Conservation (phyloP, 2,888 invertebrate species). For the Petrophora chlorosata region DNA sequence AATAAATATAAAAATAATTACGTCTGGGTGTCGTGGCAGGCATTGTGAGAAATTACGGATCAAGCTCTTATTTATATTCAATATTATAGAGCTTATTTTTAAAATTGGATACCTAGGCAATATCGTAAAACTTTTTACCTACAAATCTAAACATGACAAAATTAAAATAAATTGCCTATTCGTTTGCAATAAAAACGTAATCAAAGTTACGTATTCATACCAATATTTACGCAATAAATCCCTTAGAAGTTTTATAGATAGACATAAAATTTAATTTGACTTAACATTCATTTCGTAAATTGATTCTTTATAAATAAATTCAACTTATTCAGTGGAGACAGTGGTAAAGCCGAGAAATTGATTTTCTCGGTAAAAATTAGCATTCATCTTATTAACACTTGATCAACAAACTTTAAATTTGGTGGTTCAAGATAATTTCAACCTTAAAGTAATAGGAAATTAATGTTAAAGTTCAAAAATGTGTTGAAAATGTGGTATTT, state of each 20-base stretch:
- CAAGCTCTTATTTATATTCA: no score
- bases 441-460: constrained; percentile 1
- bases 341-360: constrained; percentile 4
- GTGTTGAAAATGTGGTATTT: constrained; percentile 2
- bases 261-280: constrained; percentile 7
- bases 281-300: constrained; percentile 13
- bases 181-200: not conserved
- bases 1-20: no score
- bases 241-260: not conserved
- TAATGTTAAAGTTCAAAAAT: no score
- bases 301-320: constrained; percentile 26
- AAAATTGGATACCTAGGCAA: no score
- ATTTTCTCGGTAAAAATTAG: constrained; percentile 23
- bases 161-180: constrained; percentile 6
- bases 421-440: not conserved
- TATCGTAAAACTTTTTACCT: no score
- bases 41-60: no score
- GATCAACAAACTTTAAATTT: constrained; percentile 1
- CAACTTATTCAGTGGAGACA: constrained; percentile 8
- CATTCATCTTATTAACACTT: constrained; percentile 7
- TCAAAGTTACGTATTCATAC: constrained; percentile 1
- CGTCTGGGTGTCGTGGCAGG: no score
- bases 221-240: constrained; percentile 14
- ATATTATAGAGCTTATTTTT: no score
- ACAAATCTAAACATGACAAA: no score